phyloP scores from a whole-genome alignment of 2,888 invertebrate genomes.

The Silvanus unidentatus region DNA sequence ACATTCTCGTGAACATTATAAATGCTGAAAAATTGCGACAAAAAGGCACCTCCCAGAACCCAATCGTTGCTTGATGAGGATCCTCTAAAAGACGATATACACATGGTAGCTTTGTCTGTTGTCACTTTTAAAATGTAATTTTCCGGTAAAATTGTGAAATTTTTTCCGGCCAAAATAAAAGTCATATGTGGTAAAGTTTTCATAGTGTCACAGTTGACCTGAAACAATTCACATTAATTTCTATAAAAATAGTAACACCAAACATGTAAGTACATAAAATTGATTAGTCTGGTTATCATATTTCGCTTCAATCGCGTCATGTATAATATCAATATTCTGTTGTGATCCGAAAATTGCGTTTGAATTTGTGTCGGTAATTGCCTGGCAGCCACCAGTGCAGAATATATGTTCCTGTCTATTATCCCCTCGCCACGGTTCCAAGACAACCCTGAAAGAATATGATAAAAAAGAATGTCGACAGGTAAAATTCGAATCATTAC shows the following conservation, averaged over 20 bases:
- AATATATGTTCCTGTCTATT: conserved; percentile 21
- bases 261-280: neutral
- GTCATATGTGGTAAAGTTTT: conserved; percentile 55
- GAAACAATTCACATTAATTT: conserved; percentile 19
- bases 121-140: conserved; percentile 56
- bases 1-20: conserved; percentile 42
- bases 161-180: conserved; percentile 53
- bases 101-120: conserved; percentile 26
- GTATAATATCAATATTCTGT: conserved; percentile 41
- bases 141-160: conserved; percentile 55
- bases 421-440: neutral
- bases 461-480: no score
- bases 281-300: neutral
- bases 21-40: conserved; percentile 48
- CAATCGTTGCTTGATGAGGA: conserved; percentile 32
- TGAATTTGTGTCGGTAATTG: conserved; percentile 45
- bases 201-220: conserved; percentile 57
- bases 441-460: neutral
- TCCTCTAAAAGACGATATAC: conserved; percentile 46
- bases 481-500: no score
- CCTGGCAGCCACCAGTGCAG: conserved; percentile 41
- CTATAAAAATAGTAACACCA: conserved; percentile 6
- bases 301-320: conserved; percentile 41
- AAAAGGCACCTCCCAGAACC: conserved; percentile 49
- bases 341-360: conserved; percentile 45